phyloP scores from a whole-genome alignment of 2,113 vertebrate genomes.

The Numida meleagris region DNA sequence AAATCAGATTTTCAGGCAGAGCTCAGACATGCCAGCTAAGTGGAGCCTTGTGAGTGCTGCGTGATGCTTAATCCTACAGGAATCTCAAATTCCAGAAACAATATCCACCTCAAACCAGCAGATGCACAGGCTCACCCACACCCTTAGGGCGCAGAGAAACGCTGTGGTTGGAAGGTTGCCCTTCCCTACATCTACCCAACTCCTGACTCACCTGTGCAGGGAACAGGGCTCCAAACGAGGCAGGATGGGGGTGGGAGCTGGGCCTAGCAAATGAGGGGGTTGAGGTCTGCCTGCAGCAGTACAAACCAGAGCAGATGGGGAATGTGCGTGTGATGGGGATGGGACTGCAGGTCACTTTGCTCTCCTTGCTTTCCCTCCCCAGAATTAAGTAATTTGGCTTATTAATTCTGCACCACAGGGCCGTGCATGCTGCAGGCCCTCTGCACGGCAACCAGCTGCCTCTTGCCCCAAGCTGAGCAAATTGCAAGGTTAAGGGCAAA shows the following conservation, averaged over 20 bases:
- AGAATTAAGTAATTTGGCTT: neutral
- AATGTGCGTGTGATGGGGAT: neutral
- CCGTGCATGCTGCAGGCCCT: neutral
- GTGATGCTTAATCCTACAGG: slow-evolving; percentile 27
- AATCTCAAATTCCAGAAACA: slow-evolving; percentile 29
- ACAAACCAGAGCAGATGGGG: neutral
- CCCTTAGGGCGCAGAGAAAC: slow-evolving; percentile 10
- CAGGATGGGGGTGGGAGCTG: neutral
- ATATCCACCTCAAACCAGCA: neutral
- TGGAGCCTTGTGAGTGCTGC: neutral
- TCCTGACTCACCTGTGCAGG: neutral
- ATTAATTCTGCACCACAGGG: neutral
- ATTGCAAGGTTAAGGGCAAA: neutral
- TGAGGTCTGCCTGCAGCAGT: neutral
- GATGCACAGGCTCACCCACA: neutral
- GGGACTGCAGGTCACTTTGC: neutral
- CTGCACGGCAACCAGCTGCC: rapidly evolving
- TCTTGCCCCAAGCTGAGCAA: neutral
- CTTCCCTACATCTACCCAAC: neutral
- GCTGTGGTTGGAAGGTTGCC: neutral
- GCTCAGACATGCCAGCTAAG: slow-evolving; percentile 50
- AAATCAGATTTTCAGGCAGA: slow-evolving; percentile 38
- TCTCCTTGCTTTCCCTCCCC: neutral
- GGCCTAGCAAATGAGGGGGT: rapidly evolving
- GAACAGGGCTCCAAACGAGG: neutral